These are phyloP conservation scores for Astyanax mexicanus DNA, from an alignment of 2,797 vertebrate species.

Conservation along the genomic window DNA sequence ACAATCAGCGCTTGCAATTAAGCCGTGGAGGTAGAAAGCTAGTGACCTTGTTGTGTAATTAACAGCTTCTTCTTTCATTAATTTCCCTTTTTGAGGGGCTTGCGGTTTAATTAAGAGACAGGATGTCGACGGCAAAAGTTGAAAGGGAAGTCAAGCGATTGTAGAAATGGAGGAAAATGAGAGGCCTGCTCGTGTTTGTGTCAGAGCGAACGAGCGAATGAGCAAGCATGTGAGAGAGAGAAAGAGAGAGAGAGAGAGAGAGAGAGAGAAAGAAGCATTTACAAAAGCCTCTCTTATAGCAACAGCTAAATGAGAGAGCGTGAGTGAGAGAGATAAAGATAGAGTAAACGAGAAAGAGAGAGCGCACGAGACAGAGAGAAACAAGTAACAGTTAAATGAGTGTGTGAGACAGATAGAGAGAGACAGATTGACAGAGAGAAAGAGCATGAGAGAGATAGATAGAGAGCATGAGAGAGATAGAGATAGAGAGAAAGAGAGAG, in stretches of 20 bases:
- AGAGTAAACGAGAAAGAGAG: too few species aligned
- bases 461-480: background rate
- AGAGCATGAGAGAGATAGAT: background rate
- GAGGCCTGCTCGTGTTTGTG: background rate
- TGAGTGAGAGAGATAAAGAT: background rate
- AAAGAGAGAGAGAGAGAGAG: background rate
- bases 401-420: background rate
- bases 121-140: slow-evolving; percentile 30
- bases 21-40: slow-evolving; percentile 73
- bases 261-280: background rate
- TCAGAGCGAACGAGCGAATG: too few species aligned
- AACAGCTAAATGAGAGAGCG: too few species aligned
- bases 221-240: too few species aligned
- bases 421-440: too few species aligned
- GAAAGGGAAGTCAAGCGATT: slow-evolving; percentile 39
- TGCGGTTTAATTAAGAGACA: slow-evolving; percentile 54
- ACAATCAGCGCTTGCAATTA: slow-evolving; percentile 72
- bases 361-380: background rate
- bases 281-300: too few species aligned
- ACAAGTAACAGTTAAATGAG: too few species aligned
- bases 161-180: slow-evolving; percentile 26
- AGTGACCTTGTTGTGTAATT: slow-evolving; percentile 80
- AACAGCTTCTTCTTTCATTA: slow-evolving; percentile 75
- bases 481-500: background rate
- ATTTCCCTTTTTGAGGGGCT: slow-evolving; percentile 50